These are phyloP conservation scores for Rissa tridactyla DNA, from an alignment of 2,113 vertebrate species.

Conservation along the genomic window DNA sequence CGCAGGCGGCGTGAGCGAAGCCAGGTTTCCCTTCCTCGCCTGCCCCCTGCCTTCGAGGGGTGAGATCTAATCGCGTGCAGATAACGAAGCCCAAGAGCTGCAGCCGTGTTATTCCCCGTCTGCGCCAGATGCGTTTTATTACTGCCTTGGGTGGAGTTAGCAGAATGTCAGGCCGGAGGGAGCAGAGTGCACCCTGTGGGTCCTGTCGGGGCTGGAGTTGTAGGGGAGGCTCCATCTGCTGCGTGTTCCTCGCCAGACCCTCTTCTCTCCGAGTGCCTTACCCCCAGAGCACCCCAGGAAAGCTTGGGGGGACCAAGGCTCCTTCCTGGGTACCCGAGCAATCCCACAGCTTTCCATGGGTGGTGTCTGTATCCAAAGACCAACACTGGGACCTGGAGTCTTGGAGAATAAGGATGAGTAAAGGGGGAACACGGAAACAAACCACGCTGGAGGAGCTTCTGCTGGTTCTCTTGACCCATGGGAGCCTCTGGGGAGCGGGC, in stretches of 20 bases:
- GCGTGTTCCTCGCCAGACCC: not conserved
- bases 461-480: not conserved
- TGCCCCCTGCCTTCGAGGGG: not conserved
- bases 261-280: not conserved
- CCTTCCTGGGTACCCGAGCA: not conserved
- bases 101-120: not conserved
- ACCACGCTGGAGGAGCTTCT: not conserved
- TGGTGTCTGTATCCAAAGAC: not conserved
- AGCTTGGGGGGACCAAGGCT: not conserved
- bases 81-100: not conserved
- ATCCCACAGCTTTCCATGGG: not conserved
- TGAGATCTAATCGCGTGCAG: rapidly evolving
- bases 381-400: not conserved
- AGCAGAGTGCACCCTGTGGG: not conserved
- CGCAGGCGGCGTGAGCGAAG: rapidly evolving
- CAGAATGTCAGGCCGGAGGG: not conserved
- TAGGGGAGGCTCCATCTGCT: not conserved
- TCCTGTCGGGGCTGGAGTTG: not conserved
- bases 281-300: not conserved
- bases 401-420: not conserved
- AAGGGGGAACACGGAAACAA: not conserved
- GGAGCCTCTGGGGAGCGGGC: not conserved
- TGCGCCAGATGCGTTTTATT: not conserved
- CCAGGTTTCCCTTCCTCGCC: not conserved
- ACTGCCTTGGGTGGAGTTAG: not conserved